Conservation (phyloP, 2,113 vertebrate genomes). For the Emydura subglobosa region DNA sequence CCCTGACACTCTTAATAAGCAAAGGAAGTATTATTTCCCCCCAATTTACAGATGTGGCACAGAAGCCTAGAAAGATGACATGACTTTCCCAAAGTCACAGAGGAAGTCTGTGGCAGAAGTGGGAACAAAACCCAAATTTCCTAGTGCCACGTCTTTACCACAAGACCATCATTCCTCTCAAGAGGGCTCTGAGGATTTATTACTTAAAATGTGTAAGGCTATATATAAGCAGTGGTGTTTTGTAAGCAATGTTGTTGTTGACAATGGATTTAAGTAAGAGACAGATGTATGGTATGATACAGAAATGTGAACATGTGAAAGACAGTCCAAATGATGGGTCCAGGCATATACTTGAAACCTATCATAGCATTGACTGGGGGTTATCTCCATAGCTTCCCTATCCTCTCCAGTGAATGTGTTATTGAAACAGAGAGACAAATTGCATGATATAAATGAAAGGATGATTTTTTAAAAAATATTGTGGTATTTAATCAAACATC, state of each 20-base stretch:
- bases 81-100: not conserved
- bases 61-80: not conserved
- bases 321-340: not conserved
- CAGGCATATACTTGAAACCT: not conserved
- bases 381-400: fast-evolving
- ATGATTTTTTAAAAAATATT: not conserved
- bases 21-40: fast-evolving
- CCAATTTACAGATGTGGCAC: fast-evolving
- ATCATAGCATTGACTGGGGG: not conserved
- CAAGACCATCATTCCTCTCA: not conserved
- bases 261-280: not conserved
- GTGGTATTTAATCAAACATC: not conserved
- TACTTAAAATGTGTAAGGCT: not conserved
- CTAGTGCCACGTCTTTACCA: not conserved
- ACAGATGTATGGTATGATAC: not conserved
- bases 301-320: not conserved
- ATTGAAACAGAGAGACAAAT: not conserved
- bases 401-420: not conserved
- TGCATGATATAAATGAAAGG: not conserved
- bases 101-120: not conserved
- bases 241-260: not conserved
- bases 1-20: too few species aligned
- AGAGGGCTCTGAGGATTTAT: not conserved
- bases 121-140: not conserved
- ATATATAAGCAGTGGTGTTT: not conserved